These are phyloP conservation scores for Uromys caudimaculatus DNA, from an alignment of 2,797 vertebrate genomes.

Conservation along the genomic window DNA sequence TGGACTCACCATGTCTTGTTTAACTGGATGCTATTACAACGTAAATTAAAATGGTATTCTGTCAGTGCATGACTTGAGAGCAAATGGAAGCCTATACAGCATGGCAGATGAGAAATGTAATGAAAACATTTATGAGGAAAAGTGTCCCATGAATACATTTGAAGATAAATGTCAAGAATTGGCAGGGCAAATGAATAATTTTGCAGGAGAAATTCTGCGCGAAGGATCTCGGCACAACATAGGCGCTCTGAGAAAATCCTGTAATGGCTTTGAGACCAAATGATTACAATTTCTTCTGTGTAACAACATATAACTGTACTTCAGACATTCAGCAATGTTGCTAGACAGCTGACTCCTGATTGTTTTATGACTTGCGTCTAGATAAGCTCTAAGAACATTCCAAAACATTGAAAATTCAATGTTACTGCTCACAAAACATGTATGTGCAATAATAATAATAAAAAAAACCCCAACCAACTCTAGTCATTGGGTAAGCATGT, in stretches of 20 bases:
- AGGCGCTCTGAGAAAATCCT: background rate
- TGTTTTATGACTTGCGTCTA: constrained; percentile 49
- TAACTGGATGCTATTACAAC: constrained; percentile 41
- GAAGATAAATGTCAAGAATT: constrained; percentile 5
- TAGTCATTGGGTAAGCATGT: constrained; percentile 72
- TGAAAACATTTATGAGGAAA: constrained; percentile 60
- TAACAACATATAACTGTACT: background rate
- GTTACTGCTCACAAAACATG: constrained; percentile 55
- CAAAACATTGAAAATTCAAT: constrained; percentile 49
- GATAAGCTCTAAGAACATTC: constrained; percentile 46
- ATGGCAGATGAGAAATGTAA: constrained; percentile 59
- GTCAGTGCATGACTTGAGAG: constrained; percentile 40
- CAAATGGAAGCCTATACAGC: constrained; percentile 26
- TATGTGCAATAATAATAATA: constrained; percentile 39
- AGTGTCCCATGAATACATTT: constrained; percentile 26
- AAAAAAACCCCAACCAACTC: background rate
- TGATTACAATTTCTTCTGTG: constrained; percentile 40
- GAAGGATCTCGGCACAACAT: constrained; percentile 20
- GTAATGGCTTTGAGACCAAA: constrained; percentile 56
- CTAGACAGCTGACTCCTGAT: constrained; percentile 12
- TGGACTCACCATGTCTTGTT: constrained; percentile 40
- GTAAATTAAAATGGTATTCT: constrained; percentile 57
- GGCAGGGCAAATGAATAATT: constrained; percentile 22
- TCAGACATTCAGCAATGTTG: background rate
- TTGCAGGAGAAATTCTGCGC: background rate